Conservation (phyloP, 2,888 invertebrate species). For the Tortrix viridana region DNA sequence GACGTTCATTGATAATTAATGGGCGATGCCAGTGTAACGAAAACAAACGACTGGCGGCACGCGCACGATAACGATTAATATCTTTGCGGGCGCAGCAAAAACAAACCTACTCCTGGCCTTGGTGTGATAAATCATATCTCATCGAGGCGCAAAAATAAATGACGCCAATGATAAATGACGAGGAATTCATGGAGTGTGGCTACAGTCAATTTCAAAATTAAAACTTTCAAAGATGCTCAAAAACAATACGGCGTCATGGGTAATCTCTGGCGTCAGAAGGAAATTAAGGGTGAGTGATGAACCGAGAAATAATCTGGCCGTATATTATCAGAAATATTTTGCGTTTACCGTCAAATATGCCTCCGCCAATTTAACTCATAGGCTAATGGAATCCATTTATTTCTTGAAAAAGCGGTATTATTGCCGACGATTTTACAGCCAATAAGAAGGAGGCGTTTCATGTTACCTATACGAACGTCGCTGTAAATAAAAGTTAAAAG, state of each 20-base stretch:
- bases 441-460: conserved; percentile 32
- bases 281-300: conserved; percentile 38
- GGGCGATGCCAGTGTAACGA: conserved; percentile 80
- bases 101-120: conserved; percentile 78
- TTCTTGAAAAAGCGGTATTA: conserved; percentile 33
- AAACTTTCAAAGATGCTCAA: conserved; percentile 48
- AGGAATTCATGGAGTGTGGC: conserved; percentile 66
- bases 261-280: conserved; percentile 20
- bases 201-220: conserved; percentile 69
- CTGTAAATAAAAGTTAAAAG: conserved; percentile 35
- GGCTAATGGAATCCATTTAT: conserved; percentile 38
- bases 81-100: conserved; percentile 78
- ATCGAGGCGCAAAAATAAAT: conserved; percentile 82
- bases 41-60: conserved; percentile 81
- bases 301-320: conserved; percentile 35
- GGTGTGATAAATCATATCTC: conserved; percentile 82
- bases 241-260: conserved; percentile 30
- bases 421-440: conserved; percentile 34
- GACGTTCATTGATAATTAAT: conserved; percentile 84
- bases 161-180: conserved; percentile 82
- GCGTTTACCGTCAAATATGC: conserved; percentile 33
- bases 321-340: conserved; percentile 35
- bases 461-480: conserved; percentile 23
- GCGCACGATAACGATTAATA: conserved; percentile 83
- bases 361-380: conserved; percentile 31